Evolutionary conservation across 2,113 vertebrate species (phyloP), one percentile per base, ranked within the genome.

Genomic region (Atractosteus spatula): DNA sequence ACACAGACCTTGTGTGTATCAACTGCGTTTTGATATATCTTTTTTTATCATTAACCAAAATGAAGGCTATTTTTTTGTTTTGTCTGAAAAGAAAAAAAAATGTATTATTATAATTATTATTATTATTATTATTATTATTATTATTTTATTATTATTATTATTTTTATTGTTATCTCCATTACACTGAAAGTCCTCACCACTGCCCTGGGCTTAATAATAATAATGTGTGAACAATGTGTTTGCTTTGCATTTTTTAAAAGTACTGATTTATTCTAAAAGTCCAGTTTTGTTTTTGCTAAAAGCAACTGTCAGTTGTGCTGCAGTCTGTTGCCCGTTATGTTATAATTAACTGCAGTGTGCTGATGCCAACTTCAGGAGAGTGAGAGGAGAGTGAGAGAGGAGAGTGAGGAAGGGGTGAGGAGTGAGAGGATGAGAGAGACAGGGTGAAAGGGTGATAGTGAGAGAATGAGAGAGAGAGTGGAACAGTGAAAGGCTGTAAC

Each of bases 161-260:
- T 72, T 76, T 76, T 74, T 74, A 81, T 82, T 77, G 12, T 45
- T 55, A 8, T 17, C 73, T 45, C 47, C 71, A 74, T 70, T 81
- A 71, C 84, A 87, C 86, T 88, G 76, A 82, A 78, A 78, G 66
- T 80, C 80, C 77, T 59, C 79, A 82, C 55, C 80, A 83, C 83
- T 85, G 83, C 65, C 14, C 78, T 82, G 70, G 17, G 41, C 13
- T 42, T 77, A 54, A 72, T 16, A 69, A 65, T 79, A 42, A 44
- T 74, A 70, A 63, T 75, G 62, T 75, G 55, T 44, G 69, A 72
- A 42, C 41, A 70, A 65, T 75, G 62, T 75, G 54, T 44, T 71
- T 72, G 41, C 41, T 72, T 67, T 43, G 80, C 74, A 79, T 61
- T 80, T 72, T 76, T 41, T 76, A 68, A 55, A 64, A 79, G 45